These are phyloP conservation scores for Leptocoma aspasia DNA, from an alignment of 2,113 vertebrate genomes.

Conservation along the genomic window DNA sequence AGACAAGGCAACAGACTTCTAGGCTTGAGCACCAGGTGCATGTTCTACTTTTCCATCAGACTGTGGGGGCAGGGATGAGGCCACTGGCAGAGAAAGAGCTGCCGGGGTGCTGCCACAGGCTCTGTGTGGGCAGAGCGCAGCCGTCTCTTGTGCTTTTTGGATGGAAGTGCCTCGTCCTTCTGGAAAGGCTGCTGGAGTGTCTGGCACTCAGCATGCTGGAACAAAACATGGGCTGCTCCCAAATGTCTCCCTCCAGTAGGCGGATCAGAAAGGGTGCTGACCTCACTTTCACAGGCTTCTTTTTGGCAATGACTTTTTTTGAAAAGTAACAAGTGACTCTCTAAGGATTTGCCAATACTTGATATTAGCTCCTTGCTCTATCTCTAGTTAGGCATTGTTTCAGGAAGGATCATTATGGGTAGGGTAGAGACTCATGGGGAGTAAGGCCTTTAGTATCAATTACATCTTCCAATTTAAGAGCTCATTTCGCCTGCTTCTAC, in stretches of 20 bases:
- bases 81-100: neutral
- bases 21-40: neutral
- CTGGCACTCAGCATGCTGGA: neutral
- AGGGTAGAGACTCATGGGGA: neutral
- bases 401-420: accelerated
- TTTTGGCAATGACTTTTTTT: neutral
- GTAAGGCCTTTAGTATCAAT: neutral
- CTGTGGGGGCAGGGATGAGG: neutral
- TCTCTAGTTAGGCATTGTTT: neutral
- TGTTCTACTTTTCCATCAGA: neutral
- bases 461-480: neutral
- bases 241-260: neutral
- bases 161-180: neutral
- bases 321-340: neutral
- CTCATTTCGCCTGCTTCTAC: neutral
- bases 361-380: neutral
- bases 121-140: accelerated
- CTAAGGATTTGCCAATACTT: neutral
- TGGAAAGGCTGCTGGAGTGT: neutral
- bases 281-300: neutral
- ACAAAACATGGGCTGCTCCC: accelerated
- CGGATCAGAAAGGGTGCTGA: neutral
- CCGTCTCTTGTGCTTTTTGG: accelerated
- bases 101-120: neutral
- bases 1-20: neutral